Evolutionary conservation across 2,888 invertebrate genomes (phyloP).

Genomic region (Lycophotia porphyrea): DNA sequence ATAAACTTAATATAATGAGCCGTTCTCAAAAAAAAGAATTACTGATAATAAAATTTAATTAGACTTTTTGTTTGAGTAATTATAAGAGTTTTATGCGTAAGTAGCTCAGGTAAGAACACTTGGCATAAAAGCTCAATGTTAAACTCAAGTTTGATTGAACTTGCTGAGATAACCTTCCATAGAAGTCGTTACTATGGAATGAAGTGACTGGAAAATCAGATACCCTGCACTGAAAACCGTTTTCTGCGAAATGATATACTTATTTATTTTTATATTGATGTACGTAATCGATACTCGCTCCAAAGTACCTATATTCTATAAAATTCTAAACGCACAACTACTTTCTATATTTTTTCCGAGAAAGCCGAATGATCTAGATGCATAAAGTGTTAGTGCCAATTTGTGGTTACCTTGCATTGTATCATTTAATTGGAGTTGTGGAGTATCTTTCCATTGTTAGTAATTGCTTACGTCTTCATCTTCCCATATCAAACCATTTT

Average conservation of each 20-base stretch:
- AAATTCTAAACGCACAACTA: slow-evolving; percentile 8
- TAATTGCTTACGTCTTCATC: slow-evolving; percentile 17
- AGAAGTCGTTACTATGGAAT: slow-evolving; percentile 49
- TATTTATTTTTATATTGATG: background rate
- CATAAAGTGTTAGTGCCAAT: slow-evolving; percentile 44
- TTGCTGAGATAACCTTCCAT: slow-evolving; percentile 40
- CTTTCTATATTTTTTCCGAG: slow-evolving; percentile 10
- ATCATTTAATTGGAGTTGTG: slow-evolving; percentile 23
- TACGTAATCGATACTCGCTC: background rate
- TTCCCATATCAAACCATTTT: slow-evolving; percentile 3
- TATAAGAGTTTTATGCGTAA: slow-evolving; percentile 42
- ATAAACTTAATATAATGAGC: slow-evolving; percentile 6
- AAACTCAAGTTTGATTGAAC: slow-evolving; percentile 49
- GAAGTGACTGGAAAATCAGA: slow-evolving; percentile 40
- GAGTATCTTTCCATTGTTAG: slow-evolving; percentile 24
- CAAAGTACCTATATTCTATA: slow-evolving; percentile 4
- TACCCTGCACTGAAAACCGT: slow-evolving; percentile 2
- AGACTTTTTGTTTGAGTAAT: slow-evolving; percentile 46
- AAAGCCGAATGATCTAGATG: slow-evolving; percentile 27
- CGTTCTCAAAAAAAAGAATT: slow-evolving; percentile 16
- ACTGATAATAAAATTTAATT: slow-evolving; percentile 43
- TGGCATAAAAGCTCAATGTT: slow-evolving; percentile 57
- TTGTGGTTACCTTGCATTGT: slow-evolving; percentile 37
- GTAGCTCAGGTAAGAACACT: slow-evolving; percentile 42
- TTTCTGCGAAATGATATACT: slow-evolving; percentile 12